Conservation (phyloP, 2,113 vertebrate species). For the Solea senegalensis region DNA sequence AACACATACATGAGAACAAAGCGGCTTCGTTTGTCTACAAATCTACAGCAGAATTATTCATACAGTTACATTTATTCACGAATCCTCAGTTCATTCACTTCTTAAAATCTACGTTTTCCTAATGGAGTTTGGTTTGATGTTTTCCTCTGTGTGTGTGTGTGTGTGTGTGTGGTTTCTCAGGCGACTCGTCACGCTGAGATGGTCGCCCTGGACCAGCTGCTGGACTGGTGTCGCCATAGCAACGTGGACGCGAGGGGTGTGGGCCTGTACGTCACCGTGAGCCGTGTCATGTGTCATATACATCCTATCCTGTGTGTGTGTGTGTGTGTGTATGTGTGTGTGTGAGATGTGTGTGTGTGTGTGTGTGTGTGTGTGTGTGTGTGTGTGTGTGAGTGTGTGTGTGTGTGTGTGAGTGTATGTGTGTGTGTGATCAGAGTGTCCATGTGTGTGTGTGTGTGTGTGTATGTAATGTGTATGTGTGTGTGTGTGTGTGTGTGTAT, state of each 20-base stretch:
- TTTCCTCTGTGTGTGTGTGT: not conserved
- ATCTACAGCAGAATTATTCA: too few species aligned
- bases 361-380: too few species aligned
- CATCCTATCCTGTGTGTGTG: slow-evolving; percentile 49
- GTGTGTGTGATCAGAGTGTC: too few species aligned
- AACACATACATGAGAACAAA: too few species aligned
- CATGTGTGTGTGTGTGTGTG: slow-evolving; percentile 10
- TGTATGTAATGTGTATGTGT: not conserved
- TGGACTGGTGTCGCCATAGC: slow-evolving; percentile 85
- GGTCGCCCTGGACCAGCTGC: slow-evolving; percentile 90
- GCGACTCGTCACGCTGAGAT: slow-evolving; percentile 97
- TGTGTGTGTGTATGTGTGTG: too few species aligned
- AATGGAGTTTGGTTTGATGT: too few species aligned
- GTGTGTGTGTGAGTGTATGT: not conserved
- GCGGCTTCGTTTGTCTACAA: too few species aligned
- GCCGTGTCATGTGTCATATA: slow-evolving; percentile 94
- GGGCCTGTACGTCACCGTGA: slow-evolving; percentile 95
- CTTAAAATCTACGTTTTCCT: not conserved
- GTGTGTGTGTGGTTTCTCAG: slow-evolving; percentile 68
- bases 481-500: too few species aligned
- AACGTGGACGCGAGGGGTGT: slow-evolving; percentile 75
- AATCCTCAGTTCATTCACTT: too few species aligned
- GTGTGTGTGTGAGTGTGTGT: not conserved
- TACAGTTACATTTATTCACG: too few species aligned
- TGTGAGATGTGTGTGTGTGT: not conserved